Conservation (phyloP, 2,113 vertebrate species). For the Etheostoma spectabile region DNA sequence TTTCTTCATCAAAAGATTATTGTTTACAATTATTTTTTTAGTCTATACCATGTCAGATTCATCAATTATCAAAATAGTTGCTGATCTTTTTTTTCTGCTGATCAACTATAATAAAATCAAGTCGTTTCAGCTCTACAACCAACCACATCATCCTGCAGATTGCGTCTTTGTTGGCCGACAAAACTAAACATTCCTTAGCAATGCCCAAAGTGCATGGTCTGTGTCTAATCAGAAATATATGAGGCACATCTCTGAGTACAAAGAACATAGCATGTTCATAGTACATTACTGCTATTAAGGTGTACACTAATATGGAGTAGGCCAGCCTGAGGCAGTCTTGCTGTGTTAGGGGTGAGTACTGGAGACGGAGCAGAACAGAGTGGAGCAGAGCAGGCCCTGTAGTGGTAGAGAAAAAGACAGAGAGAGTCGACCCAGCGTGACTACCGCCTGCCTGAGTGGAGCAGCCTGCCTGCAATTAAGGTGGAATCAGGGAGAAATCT, state of each 20-base stretch:
- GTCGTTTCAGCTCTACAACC: slow-evolving; percentile 4
- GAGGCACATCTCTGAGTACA: slow-evolving; percentile 64
- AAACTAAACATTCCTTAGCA: slow-evolving; percentile 38
- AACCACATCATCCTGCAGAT: background rate
- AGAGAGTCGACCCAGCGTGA: slow-evolving; percentile 81
- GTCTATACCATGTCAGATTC: slow-evolving; percentile 2
- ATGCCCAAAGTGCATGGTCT: slow-evolving; percentile 37
- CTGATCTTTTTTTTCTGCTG: background rate
- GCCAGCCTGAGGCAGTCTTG: slow-evolving; percentile 61
- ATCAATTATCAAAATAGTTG: background rate
- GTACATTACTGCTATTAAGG: slow-evolving; percentile 51
- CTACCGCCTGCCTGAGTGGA: slow-evolving; percentile 85
- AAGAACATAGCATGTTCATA: slow-evolving; percentile 59
- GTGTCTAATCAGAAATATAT: slow-evolving; percentile 50
- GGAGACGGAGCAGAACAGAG: slow-evolving; percentile 70
- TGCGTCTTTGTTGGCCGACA: slow-evolving; percentile 38
- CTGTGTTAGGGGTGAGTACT: slow-evolving; percentile 57
- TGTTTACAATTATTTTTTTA: background rate
- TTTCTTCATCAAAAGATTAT: slow-evolving; percentile 3
- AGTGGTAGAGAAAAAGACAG: slow-evolving; percentile 71
- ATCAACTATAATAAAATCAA: slow-evolving; percentile 1
- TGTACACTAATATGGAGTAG: slow-evolving; percentile 50
- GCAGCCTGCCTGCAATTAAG: slow-evolving; percentile 89
- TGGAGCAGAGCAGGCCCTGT: slow-evolving; percentile 61
- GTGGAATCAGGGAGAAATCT: slow-evolving; percentile 89